These are phyloP conservation scores for Philonicus albiceps DNA, from an alignment of 2,888 invertebrate genomes.

Conservation along the genomic window DNA sequence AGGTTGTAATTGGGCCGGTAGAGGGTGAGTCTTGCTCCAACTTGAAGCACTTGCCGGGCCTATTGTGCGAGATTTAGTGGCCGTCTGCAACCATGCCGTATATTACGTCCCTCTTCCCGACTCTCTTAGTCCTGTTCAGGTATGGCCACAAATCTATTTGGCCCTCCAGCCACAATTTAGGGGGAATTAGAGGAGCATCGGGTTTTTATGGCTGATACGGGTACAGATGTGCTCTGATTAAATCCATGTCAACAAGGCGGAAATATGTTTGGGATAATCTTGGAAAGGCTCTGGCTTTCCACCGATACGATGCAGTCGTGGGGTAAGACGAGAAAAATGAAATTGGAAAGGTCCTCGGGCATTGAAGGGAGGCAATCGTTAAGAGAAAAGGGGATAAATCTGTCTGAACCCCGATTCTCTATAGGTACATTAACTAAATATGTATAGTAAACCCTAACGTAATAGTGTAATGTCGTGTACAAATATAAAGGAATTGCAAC, in stretches of 20 bases:
- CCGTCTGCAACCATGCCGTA: background rate
- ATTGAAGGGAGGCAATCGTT: background rate
- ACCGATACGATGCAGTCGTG: background rate
- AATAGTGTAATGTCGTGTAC: too few relatives aligned
- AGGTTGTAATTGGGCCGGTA: slow-evolving; percentile 19
- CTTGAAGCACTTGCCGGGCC: background rate
- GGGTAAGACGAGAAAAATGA: background rate
- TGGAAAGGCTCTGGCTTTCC: background rate
- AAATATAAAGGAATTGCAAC: too few relatives aligned
- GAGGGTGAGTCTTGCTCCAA: background rate
- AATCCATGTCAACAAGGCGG: background rate
- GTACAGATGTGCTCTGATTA: background rate
- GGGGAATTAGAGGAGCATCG: background rate
- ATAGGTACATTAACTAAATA: background rate
- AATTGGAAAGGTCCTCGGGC: background rate
- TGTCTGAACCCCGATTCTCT: background rate
- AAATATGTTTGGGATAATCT: background rate
- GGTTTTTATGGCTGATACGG: background rate
- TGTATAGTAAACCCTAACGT: background rate
- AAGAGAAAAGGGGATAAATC: background rate
- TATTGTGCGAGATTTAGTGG: background rate
- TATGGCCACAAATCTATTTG: background rate
- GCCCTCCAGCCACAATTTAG: background rate
- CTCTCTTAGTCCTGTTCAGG: background rate
- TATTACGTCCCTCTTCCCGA: background rate